Evolutionary conservation across 2,888 invertebrate genomes (phyloP).

Genomic region (Himalopsyche tibetana): DNA sequence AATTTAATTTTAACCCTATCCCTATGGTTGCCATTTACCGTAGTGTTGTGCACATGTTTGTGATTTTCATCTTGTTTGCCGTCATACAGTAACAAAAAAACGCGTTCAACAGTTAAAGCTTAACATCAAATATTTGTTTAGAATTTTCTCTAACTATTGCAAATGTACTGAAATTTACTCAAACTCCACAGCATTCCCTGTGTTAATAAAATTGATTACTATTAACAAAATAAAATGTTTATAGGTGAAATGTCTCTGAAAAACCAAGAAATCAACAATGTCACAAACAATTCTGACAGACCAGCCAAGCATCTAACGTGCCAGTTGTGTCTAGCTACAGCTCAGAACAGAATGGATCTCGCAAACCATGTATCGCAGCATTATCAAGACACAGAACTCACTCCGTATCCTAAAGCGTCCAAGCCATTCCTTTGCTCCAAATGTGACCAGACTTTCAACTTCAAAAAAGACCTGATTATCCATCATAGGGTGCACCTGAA

Average conservation of each 20-base stretch:
- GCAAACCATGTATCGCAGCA: conserved; percentile 83
- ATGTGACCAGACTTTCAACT: conserved; percentile 61
- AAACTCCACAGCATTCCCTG: no score
- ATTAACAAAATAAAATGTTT: background rate
- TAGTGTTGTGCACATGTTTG: no score
- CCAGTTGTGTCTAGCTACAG: conserved; percentile 83
- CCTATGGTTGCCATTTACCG: no score
- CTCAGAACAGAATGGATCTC: conserved; percentile 81
- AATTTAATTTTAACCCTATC: no score
- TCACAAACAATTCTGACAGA: background rate
- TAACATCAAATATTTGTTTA: no score
- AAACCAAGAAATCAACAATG: background rate
- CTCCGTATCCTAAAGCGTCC: conserved; percentile 59
- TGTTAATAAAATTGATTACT: background rate
- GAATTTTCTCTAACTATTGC: no score
- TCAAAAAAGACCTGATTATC: conserved; percentile 65
- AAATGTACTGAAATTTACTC: no score
- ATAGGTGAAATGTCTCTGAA: background rate
- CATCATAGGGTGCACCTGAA: conserved; percentile 67
- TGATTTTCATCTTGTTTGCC: no score
- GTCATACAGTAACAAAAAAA: no score
- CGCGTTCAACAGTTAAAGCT: no score
- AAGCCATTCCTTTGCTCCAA: conserved; percentile 64
- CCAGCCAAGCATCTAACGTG: conserved; percentile 76
- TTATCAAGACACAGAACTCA: conserved; percentile 63